Evolutionary conservation across 1,140 invertebrate genomes (phyloP).

Genomic region (Ceratosolen fusciceps): DNA sequence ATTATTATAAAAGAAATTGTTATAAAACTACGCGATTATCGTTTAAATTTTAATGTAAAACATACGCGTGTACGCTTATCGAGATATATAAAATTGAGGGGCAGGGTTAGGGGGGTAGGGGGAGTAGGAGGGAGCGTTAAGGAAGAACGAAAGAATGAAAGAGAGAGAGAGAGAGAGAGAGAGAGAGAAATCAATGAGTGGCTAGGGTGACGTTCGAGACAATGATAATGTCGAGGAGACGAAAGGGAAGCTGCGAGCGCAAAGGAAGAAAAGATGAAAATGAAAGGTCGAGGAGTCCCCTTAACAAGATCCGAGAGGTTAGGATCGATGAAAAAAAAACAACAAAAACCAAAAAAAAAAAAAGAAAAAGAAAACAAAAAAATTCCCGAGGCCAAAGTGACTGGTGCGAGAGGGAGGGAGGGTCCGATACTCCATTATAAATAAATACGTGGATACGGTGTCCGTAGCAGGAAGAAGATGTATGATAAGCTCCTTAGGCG

Average conservation of each 20-base stretch:
- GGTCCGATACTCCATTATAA: not conserved
- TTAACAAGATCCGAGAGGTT: not conserved
- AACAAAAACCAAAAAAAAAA: too few relatives aligned
- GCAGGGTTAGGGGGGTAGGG: too few relatives aligned
- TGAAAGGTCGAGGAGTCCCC: slow-evolving; percentile 7
- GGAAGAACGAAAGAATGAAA: too few relatives aligned
- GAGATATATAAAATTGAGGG: too few relatives aligned
- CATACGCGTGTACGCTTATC: too few relatives aligned
- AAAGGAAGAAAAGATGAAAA: slow-evolving; percentile 23
- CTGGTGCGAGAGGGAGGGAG: not conserved
- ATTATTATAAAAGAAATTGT: too few relatives aligned
- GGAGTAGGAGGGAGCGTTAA: too few relatives aligned
- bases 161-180: too few relatives aligned
- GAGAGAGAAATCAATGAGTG: not conserved
- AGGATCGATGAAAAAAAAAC: slow-evolving; percentile 22
- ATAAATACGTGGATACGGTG: not conserved
- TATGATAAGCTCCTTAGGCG: slow-evolving; percentile 26
- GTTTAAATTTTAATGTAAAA: too few relatives aligned
- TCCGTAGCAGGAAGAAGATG: too few relatives aligned
- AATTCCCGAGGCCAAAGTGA: not conserved
- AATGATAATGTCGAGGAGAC: slow-evolving; percentile 7
- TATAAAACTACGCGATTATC: too few relatives aligned
- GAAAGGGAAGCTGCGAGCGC: slow-evolving; percentile 1
- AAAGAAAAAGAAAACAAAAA: too few relatives aligned
- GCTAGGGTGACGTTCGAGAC: not conserved